These are phyloP conservation scores for Zaprionus inermis DNA, from an alignment of 1,140 invertebrate genomes.

Conservation along the genomic window DNA sequence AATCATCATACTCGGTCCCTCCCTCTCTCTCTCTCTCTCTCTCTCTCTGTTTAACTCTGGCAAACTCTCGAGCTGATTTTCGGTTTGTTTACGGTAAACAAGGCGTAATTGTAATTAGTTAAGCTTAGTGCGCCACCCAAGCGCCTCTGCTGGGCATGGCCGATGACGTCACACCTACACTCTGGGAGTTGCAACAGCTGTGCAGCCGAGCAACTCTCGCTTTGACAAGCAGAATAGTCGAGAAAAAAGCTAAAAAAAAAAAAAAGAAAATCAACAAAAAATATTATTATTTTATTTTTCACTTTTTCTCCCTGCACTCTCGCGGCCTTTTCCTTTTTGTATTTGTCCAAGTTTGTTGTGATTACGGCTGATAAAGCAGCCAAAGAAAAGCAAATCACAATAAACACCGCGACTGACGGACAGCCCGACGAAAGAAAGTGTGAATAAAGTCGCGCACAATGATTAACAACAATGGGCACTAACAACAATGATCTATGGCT, in stretches of 20 bases:
- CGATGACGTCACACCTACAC: slow-evolving; percentile 43
- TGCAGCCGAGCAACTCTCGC: slow-evolving; percentile 54
- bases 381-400: slow-evolving; percentile 74
- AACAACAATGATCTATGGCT: slow-evolving; percentile 55
- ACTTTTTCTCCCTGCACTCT: slow-evolving; percentile 1
- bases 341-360: slow-evolving; percentile 74
- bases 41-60: slow-evolving; percentile 19
- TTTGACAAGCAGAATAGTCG: neutral
- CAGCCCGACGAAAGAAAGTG: slow-evolving; percentile 65
- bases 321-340: slow-evolving; percentile 33
- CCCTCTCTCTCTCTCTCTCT: neutral
- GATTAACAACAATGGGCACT: slow-evolving; percentile 60
- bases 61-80: slow-evolving; percentile 30
- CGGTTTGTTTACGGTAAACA: slow-evolving; percentile 61
- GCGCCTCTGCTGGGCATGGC: slow-evolving; percentile 28
- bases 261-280: slow-evolving; percentile 10
- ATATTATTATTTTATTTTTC: slow-evolving; percentile 37
- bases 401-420: slow-evolving; percentile 38
- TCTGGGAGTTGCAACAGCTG: slow-evolving; percentile 68
- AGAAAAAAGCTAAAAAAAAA: neutral
- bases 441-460: slow-evolving; percentile 74
- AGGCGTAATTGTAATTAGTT: slow-evolving; percentile 67
- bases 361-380: slow-evolving; percentile 72
- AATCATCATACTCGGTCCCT: neutral
- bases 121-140: slow-evolving; percentile 41